Base-by-base conservation (phyloP, 2,888 invertebrate genomes). In the Diaperis boleti region DNA sequence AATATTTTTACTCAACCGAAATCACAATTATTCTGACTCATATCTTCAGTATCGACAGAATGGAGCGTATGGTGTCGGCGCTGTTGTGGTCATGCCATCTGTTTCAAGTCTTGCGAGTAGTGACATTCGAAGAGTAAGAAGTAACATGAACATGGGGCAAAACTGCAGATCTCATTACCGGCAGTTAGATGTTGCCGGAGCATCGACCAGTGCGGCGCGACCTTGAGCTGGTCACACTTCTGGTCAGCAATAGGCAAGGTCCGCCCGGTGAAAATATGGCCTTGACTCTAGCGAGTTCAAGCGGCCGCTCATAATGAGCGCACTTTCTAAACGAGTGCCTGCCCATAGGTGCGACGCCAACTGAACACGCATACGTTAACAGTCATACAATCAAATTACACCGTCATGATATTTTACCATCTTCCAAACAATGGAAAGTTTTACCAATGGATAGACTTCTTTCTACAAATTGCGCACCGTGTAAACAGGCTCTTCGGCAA, bases 201-300 rank as follows among this genome's bases (percentile, higher is more conserved):
- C 72, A 70, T 69, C 73, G 71, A 71, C 72, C 72, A 72, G 65
- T 69, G 70, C 65, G 65, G 64, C 42, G 63, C 76, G 79, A 75
- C 79, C 79, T 79, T 79, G 79, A 75, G 78, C 77, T 78, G 78
- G 79, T 78, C 79, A 78, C 78, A 78, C 77, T 78, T 77, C 77
- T 78, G 78, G 76, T 76, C 75, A 74, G 77, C 76, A 72, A 72
- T 77, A 76, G 75, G 73, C 78, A 79, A 79, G 79, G 79, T 79
- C 79, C 79, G 78, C 75, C 76, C 72, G 76, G 77, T 78, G 79
- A 79, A 79, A 79, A 78, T 78, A 70, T 79, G 79, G 78, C 79
- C 79, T 79, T 79, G 79, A 79, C 79, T 79, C 70, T 71, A 62
- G 35, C 60, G 68, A 74, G 74, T 75, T 74, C 75, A 76, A 70